Percentiles rank a stretch among this genome's conserved stretches.
Conservation (phyloP, 2,113 vertebrate genomes). For the Lamprotornis superbus region DNA sequence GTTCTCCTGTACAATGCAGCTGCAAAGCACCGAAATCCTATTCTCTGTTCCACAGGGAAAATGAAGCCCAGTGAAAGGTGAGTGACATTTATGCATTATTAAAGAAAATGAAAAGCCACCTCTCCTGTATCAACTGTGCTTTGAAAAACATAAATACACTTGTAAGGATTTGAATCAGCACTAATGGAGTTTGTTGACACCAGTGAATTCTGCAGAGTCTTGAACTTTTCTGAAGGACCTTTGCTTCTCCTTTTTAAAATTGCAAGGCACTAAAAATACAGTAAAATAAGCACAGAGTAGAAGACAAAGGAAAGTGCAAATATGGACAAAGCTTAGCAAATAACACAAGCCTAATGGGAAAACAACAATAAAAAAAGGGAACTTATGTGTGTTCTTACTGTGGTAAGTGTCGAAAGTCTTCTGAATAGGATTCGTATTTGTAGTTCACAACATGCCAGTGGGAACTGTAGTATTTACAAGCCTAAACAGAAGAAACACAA, state of each 20-base stretch:
- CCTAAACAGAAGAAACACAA: conserved; percentile 73
- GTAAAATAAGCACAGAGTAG: neutral
- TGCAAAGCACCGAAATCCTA: neutral
- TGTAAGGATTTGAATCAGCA: conserved; percentile 29
- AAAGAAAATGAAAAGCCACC: neutral
- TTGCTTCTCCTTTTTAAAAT: conserved; percentile 44
- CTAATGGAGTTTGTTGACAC: conserved; percentile 19
- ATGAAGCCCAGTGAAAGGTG: conserved; percentile 13
- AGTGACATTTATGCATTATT: conserved; percentile 52
- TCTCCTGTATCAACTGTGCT: conserved; percentile 15
- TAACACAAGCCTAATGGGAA: neutral
- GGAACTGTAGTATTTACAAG: conserved; percentile 95
- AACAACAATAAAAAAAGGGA: neutral
- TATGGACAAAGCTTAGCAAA: conserved; percentile 16
- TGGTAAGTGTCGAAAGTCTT: conserved; percentile 90
- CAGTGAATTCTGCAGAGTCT: conserved; percentile 46
- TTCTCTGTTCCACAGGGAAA: neutral
- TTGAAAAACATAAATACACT: neutral
- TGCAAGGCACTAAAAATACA: neutral
- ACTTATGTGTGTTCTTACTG: conserved; percentile 75
- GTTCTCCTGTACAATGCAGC: neutral
- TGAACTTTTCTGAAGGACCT: conserved; percentile 44
- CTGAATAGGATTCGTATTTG: conserved; percentile 92
- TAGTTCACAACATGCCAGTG: conserved; percentile 91
- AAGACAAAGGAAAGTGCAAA: conserved; percentile 28